Conservation (phyloP, 2,113 vertebrate species). For the Tetrax tetrax region DNA sequence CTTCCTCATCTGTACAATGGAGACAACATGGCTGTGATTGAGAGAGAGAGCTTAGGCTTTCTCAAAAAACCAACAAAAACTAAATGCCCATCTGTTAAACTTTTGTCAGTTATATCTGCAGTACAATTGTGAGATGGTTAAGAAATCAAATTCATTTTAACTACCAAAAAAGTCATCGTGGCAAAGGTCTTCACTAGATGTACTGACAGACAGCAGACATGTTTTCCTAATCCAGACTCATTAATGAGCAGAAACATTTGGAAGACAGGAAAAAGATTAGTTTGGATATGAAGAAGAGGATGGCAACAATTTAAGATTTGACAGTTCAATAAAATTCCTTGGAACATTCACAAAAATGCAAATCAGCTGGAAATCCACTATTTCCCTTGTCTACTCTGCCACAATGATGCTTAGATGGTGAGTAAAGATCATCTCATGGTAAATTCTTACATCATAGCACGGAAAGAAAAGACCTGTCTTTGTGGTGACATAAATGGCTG, state of each 20-base stretch:
- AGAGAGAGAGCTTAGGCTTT: background rate
- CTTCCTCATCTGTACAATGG: background rate
- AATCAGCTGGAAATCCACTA: background rate
- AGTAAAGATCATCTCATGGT: background rate
- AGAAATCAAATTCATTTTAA: background rate
- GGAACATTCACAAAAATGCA: background rate
- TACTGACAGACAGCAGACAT: background rate
- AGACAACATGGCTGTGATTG: background rate
- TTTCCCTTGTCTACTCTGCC: background rate
- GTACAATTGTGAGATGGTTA: background rate
- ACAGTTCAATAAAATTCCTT: constrained; percentile 5
- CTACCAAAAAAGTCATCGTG: background rate
- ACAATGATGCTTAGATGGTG: background rate
- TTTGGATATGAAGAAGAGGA: background rate
- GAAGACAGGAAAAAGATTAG: background rate
- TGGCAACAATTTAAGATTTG: background rate
- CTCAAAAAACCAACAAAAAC: background rate
- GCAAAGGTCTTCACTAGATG: background rate
- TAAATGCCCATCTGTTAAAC: background rate
- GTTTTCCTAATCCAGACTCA: background rate
- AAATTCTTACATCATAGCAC: background rate
- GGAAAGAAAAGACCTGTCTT: background rate
- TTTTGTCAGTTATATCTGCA: background rate
- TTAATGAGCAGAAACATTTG: background rate
- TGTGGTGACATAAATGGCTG: background rate